phyloP scores from a whole-genome alignment of 2,888 invertebrate species.

The Melanostoma mellinum region DNA sequence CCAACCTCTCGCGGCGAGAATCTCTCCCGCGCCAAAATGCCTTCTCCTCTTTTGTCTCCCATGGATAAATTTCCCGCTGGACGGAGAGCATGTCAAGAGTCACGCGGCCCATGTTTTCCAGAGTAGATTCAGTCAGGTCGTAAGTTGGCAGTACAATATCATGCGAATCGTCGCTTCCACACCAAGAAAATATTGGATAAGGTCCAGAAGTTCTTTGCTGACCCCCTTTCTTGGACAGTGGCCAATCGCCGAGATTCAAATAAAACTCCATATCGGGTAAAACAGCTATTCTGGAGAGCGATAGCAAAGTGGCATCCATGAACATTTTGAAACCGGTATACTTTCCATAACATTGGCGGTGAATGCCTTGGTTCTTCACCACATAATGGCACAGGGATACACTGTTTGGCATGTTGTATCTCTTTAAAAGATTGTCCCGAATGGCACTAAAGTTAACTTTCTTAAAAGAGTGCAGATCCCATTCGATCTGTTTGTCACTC shows the following conservation, averaged over 20 bases:
- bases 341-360: slow-evolving; percentile 95
- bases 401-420: slow-evolving; percentile 90
- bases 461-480: slow-evolving; percentile 88
- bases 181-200: slow-evolving; percentile 97
- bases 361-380: slow-evolving; percentile 91
- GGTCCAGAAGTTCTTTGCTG: slow-evolving; percentile 82
- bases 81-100: slow-evolving; percentile 95
- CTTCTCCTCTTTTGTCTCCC: slow-evolving; percentile 89
- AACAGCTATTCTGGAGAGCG: slow-evolving; percentile 89
- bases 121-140: slow-evolving; percentile 94
- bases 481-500: slow-evolving; percentile 87
- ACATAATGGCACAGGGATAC: slow-evolving; percentile 95
- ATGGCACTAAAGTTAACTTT: slow-evolving; percentile 87
- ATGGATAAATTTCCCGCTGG: slow-evolving; percentile 88
- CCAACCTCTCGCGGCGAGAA: slow-evolving; percentile 91
- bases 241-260: slow-evolving; percentile 98
- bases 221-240: slow-evolving; percentile 85
- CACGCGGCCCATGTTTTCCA: slow-evolving; percentile 97
- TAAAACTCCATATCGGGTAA: slow-evolving; percentile 95
- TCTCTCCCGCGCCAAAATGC: slow-evolving; percentile 97
- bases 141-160: slow-evolving; percentile 98
- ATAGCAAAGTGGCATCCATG: slow-evolving; percentile 92
- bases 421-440: slow-evolving; percentile 85
- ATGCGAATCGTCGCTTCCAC: slow-evolving; percentile 91
- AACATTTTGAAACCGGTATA: slow-evolving; percentile 98